Evolutionary conservation across 2,113 vertebrate species (phyloP).

Genomic region (Phyllostomus hastatus): DNA sequence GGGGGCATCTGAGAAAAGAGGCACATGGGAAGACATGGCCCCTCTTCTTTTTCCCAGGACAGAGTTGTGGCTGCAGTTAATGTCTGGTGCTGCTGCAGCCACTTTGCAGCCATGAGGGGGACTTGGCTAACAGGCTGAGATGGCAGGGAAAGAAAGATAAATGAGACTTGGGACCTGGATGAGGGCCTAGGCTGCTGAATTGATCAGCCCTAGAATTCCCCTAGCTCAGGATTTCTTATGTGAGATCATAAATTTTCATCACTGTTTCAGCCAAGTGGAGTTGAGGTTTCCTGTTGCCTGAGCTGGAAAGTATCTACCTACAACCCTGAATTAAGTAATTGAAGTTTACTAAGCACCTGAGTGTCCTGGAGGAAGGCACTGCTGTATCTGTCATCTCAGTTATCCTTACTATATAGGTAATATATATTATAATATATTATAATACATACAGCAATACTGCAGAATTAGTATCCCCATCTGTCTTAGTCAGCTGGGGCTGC

Average conservation of each 20-base stretch:
- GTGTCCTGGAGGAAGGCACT: not conserved
- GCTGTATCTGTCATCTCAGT: rapidly evolving
- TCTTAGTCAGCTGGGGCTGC: not conserved
- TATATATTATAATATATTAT: not conserved
- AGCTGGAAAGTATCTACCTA: not conserved
- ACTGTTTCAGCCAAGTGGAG: not conserved
- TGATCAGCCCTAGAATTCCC: not conserved
- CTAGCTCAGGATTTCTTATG: not conserved
- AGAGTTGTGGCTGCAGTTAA: not conserved
- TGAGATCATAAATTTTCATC: not conserved
- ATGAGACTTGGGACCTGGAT: not conserved
- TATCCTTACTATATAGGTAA: not conserved
- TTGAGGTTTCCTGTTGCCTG: not conserved
- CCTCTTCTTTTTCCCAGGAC: not conserved
- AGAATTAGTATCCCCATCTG: not conserved
- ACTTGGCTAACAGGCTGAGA: not conserved
- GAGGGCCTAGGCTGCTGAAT: not conserved
- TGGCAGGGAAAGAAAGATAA: not conserved
- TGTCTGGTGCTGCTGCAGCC: not conserved
- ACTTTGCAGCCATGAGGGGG: not conserved
- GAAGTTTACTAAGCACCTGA: not conserved
- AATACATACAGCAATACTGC: rapidly evolving
- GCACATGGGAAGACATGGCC: not conserved
- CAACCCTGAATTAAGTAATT: not conserved
- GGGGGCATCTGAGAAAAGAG: not conserved